A percentile compares a stretch with the other conserved stretches of the same genome.
Conservation (phyloP, 2,113 vertebrate genomes). For the Pipra filicauda region DNA sequence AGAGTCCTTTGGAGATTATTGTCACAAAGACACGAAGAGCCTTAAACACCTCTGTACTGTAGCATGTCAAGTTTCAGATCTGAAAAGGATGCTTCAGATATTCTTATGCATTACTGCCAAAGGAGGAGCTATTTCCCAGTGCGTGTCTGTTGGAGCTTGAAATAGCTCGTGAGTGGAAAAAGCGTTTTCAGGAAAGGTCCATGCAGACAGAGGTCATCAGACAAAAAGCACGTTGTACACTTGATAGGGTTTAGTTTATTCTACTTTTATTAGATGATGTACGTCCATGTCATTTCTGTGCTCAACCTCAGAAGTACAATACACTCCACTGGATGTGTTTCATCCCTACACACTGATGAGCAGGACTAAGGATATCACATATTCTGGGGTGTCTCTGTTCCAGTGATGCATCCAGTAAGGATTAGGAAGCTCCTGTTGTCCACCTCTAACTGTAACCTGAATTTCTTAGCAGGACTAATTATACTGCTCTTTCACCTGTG, state of each 20-base stretch:
- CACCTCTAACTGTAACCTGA: neutral
- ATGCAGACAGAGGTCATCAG: neutral
- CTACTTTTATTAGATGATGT: neutral
- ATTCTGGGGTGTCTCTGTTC: neutral
- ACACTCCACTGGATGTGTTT: rapidly evolving
- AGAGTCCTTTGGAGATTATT: slow-evolving; percentile 2
- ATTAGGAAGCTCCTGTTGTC: neutral
- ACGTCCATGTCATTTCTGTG: neutral
- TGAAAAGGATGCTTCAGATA: neutral
- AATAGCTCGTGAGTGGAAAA: neutral
- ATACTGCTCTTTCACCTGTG: neutral
- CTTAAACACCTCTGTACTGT: neutral
- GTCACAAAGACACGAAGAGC: neutral
- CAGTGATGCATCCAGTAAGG: neutral
- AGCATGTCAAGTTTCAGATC: neutral
- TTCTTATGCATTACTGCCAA: neutral
- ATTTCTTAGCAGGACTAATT: neutral
- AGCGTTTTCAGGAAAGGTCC: neutral
- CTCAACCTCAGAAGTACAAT: neutral
- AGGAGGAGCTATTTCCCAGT: neutral
- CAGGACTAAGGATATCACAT: neutral
- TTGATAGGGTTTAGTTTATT: neutral
- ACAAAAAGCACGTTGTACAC: rapidly evolving
- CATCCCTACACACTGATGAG: neutral
- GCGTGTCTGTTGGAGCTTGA: neutral